Evolutionary conservation across 1,140 invertebrate genomes (phyloP).

Genomic region (Agraylea sexmaculata): DNA sequence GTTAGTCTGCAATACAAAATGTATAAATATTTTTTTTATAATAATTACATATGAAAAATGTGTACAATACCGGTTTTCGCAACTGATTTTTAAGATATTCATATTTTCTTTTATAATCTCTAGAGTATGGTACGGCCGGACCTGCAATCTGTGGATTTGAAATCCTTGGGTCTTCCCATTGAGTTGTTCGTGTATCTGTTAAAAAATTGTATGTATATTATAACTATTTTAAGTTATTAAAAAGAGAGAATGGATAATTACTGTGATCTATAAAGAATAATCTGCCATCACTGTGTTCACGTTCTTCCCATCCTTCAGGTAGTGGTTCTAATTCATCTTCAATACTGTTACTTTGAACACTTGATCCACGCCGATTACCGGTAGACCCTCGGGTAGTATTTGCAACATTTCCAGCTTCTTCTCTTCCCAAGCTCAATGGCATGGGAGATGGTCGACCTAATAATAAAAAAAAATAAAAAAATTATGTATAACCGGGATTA

Average conservation of each 20-base stretch:
- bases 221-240: not conserved
- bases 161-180: conserved; percentile 97
- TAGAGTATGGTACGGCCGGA: conserved; percentile 91
- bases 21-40: conserved; percentile 5
- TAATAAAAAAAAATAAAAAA: conserved; percentile 8
- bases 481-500: not conserved
- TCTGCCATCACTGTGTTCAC: conserved; percentile 87
- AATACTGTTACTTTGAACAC: conserved; percentile 36
- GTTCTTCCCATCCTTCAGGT: conserved; percentile 96
- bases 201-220: conserved; percentile 16
- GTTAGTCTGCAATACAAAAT: conserved; percentile 59
- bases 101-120: conserved; percentile 98
- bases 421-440: conserved; percentile 66
- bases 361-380: conserved; percentile 28
- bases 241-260: conserved; percentile 39
- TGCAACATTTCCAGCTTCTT: conserved; percentile 88
- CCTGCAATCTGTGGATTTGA: conserved; percentile 94
- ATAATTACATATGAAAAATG: conserved; percentile 7
- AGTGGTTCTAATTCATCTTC: conserved; percentile 84
- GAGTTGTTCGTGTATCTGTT: conserved; percentile 86
- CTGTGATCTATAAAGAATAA: conserved; percentile 99
- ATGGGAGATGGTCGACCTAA: conserved; percentile 66
- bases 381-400: conserved; percentile 46
- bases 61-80: conserved; percentile 76
- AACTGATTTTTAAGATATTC: conserved; percentile 94